Evolutionary conservation across 2,888 invertebrate species (phyloP), one percentile per base, ranked within the genome.

Genomic region (Sericinus montela): DNA sequence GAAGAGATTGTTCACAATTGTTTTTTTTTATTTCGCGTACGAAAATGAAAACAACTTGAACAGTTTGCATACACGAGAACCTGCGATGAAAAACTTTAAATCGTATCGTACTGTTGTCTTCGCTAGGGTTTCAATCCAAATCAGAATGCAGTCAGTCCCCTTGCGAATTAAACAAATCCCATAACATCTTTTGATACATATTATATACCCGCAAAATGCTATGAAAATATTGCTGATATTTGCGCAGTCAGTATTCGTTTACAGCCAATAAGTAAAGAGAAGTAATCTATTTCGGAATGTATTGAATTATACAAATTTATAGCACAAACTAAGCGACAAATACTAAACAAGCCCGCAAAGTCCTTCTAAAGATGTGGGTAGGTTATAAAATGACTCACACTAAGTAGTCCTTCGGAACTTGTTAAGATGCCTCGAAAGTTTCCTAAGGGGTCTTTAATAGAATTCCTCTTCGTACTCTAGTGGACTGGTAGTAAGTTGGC

Each of bases 371-470:
- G 40, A 55, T 56, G 58, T 57, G 50, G 51, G 52, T 54, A 46
- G 51, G 54, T 65, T 70, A 72, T 73, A 72, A 76, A 75, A 72
- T 69, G 63, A 60, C 65, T 62, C 61, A 57, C 53, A 55, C 60
- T 68, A 69, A 68, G 61, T 65, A 69, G 67, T 64, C 65, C 69
- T 70, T 67, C 63, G 59, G 77, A n/a, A 81, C 64, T 80, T 78
- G 67, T 67, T 67, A 66, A 72, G 72, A 75, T 66, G 65, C 64
- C 63, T 67, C 61, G 40, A 59, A 80, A 75, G 67, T 82, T 76
- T 54, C 58, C 52, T 52, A 53, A 62, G 63, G 62, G 59, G 62
- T 72, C 67, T 76, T 77, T 74, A 75, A 80, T 77, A 74, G 71
- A 79, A 79, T 75, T 75, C 68, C 71, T 61, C 56, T 57, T 51